Conservation (phyloP, 2,797 vertebrate species). For the Mormyrops boulengeri region DNA sequence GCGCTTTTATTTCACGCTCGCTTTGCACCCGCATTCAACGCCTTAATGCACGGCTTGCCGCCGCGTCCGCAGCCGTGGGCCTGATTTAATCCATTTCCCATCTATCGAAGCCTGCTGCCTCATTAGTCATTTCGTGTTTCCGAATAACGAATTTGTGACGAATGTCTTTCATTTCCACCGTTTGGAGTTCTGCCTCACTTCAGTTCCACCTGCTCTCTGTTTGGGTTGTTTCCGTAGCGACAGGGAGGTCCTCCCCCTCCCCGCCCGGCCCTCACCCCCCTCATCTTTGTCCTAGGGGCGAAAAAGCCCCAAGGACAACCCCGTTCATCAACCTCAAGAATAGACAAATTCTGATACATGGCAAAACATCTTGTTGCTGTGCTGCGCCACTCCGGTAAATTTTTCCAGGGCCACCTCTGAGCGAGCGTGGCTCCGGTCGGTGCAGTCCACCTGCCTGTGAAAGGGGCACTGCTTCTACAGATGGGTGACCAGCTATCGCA, state of each 20-base stretch:
- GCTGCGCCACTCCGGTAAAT: slow-evolving; percentile 19
- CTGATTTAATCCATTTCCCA: slow-evolving; percentile 38
- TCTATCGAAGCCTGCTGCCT: slow-evolving; percentile 32
- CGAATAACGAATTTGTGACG: slow-evolving; percentile 42
- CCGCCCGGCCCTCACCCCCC: slow-evolving; percentile 9
- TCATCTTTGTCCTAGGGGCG: slow-evolving; percentile 16
- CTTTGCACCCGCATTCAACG: slow-evolving; percentile 22
- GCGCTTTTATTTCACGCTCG: slow-evolving; percentile 32
- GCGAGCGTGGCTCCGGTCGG: slow-evolving; percentile 24
- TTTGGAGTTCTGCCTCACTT: not conserved
- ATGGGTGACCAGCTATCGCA: slow-evolving; percentile 45
- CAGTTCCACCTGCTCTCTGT: not conserved
- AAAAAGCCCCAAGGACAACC: not conserved
- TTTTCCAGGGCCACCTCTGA: not conserved
- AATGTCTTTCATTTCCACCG: slow-evolving; percentile 29
- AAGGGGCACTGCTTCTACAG: slow-evolving; percentile 23
- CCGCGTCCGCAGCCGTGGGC: slow-evolving; percentile 27
- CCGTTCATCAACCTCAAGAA: slow-evolving; percentile 16
- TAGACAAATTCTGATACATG: slow-evolving; percentile 46
- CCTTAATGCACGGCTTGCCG: slow-evolving; percentile 18
- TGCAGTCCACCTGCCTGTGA: slow-evolving; percentile 8
- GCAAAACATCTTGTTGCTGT: slow-evolving; percentile 35
- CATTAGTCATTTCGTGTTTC: slow-evolving; percentile 42
- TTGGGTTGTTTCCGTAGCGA: not conserved
- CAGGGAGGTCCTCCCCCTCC: too few species aligned